Evolutionary conservation across 1,140 invertebrate species (phyloP), one percentile per base, ranked within the genome.

Genomic region (Drosophila sulfurigaster): DNA sequence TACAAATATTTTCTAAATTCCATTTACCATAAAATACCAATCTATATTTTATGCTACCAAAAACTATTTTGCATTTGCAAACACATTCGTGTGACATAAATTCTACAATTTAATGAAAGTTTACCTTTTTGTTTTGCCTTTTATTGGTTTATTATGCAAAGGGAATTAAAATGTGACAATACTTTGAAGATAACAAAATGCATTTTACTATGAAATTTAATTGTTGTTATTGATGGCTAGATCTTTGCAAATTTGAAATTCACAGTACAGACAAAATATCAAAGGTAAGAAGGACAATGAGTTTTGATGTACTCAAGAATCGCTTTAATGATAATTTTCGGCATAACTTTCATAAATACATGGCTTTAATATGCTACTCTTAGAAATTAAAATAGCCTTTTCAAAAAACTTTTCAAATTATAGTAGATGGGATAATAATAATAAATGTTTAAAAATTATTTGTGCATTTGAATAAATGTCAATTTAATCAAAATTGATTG

Each of bases 101-200:
- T 35, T 35, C 49, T 28, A 6, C n/a, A 13, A 15, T 6, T 28
- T 10, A 30, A 32, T 52, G 7, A 45, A 49, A 52, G 35, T 52
- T 63, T 16, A 46, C 20, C 20, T 32, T 15, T 54, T 35, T 11
- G 25, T 11, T 45, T 60, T 35, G 25, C 41, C 7, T 41, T 25
- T n/a, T 28, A 43, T 43, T 11, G 7, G 30, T 49, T 6, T 5
- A 30, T 43, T 60, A 38, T 16, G 51, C 46, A 10, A 52, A 41
- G 8, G 30, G 43, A 49, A 49, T 59, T 35, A 1, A 1, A 43
- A 32, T 38, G 43, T 30, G 54, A 11, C 35, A 63, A 54, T 54
- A 63, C 35, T 32, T 60, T 32, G 20, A 25, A 25, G 20, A 25
- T 25, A 30, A 62, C 25, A 20, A 62, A 69, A 52, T 20, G 32